phyloP scores from a whole-genome alignment of 1,140 invertebrate species.

The Drosophila paulistorum region DNA sequence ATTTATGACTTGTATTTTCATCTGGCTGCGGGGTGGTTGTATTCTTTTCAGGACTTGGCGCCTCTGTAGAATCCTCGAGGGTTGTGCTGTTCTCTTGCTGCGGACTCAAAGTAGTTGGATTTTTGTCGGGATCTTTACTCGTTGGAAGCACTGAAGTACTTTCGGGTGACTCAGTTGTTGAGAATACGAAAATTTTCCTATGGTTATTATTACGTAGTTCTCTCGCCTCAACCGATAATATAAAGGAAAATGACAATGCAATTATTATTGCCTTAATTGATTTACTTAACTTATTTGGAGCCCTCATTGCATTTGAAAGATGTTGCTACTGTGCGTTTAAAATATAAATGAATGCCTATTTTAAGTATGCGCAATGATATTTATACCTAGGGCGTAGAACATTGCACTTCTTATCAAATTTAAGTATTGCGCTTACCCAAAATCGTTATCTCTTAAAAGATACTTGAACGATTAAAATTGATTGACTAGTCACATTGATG shows the following conservation, averaged over 20 bases:
- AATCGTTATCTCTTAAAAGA: conserved; percentile 40
- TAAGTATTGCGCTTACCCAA: conserved; percentile 17
- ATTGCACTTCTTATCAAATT: conserved; percentile 36
- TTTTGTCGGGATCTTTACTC: too few species aligned
- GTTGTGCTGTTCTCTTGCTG: too few species aligned
- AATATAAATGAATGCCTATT: conserved; percentile 22
- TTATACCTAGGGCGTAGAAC: conserved; percentile 35
- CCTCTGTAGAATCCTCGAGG: too few species aligned
- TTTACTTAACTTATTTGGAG: neutral
- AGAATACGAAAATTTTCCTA: too few species aligned
- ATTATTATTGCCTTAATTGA: neutral
- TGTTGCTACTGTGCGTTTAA: neutral
- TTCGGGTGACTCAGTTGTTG: too few species aligned
- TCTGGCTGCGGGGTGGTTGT: too few species aligned
- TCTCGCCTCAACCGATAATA: neutral
- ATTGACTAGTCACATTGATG: conserved; percentile 34
- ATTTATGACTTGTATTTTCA: too few species aligned
- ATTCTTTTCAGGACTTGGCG: too few species aligned
- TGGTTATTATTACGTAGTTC: too few species aligned
- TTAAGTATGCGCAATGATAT: conserved; percentile 24
- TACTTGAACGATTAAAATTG: conserved; percentile 27
- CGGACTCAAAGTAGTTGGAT: too few species aligned
- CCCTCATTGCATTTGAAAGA: neutral
- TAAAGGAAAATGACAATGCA: neutral
- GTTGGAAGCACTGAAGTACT: too few species aligned